These are phyloP conservation scores for Centruroides sculpturatus DNA, from an alignment of 1,140 invertebrate species.

Conservation along the genomic window DNA sequence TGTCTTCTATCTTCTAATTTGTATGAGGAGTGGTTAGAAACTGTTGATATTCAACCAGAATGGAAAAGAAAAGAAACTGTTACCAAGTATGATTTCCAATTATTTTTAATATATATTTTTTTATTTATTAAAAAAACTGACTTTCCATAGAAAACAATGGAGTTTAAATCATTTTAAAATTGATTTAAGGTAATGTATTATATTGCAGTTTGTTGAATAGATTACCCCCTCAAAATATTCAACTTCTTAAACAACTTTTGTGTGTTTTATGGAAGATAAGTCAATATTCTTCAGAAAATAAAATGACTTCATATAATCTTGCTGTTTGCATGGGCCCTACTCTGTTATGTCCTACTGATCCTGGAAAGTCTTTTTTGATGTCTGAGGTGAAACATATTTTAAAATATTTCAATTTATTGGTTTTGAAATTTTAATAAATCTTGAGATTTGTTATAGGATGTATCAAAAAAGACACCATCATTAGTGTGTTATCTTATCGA, in stretches of 20 bases:
- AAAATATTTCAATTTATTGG: no score
- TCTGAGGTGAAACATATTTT: no score
- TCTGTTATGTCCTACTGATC: conserved; percentile 45
- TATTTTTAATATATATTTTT: no score
- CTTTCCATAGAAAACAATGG: no score
- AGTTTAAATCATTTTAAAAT: no score
- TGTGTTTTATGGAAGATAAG: conserved; percentile 67
- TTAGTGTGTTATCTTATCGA: conserved; percentile 64
- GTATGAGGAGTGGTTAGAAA: conserved; percentile 29
- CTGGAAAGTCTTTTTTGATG: no score
- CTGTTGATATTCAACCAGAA: conserved; percentile 24
- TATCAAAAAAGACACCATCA: conserved; percentile 34
- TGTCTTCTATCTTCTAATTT: conserved; percentile 46
- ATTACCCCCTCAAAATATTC: conserved; percentile 55
- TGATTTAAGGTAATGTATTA: background rate
- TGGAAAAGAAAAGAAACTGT: conserved; percentile 17
- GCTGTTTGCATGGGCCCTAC: conserved; percentile 75
- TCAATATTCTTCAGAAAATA: conserved; percentile 55
- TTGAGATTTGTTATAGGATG: conserved; percentile 9
- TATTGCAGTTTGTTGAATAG: conserved; percentile 39
- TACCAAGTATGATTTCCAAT: background rate
- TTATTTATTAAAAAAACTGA: no score
- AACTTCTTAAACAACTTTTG: conserved; percentile 57
- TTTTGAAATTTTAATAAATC: no score
- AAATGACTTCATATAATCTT: conserved; percentile 73